Evolutionary conservation across 2,797 vertebrate species (phyloP).

Genomic region (Pelobates cultripes): DNA sequence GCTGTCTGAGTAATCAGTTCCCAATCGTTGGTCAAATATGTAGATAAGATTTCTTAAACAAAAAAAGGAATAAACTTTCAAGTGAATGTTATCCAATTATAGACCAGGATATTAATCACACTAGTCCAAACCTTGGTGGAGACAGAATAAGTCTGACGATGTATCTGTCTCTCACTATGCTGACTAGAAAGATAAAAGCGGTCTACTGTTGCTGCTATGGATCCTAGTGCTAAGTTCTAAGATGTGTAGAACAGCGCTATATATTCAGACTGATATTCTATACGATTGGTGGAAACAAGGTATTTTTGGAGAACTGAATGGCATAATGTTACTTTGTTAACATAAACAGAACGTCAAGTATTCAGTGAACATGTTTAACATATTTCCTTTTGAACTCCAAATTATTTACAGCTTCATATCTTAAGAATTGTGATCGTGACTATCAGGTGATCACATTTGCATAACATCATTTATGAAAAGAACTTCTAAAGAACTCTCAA

Average conservation of each 20-base stretch:
- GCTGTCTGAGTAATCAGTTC: too few relatives aligned
- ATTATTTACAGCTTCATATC: conserved; percentile 37
- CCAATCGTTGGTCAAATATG: too few relatives aligned
- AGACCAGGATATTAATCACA: too few relatives aligned
- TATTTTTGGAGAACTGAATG: conserved; percentile 8
- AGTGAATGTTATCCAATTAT: too few relatives aligned
- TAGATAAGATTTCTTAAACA: too few relatives aligned
- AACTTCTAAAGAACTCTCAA: conserved; percentile 13
- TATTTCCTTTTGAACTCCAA: conserved; percentile 38
- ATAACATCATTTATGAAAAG: conserved; percentile 46
- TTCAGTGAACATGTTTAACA: conserved; percentile 26
- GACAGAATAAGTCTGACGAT: too few relatives aligned
- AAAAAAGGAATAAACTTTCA: too few relatives aligned
- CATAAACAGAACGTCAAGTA: conserved; percentile 24
- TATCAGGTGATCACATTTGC: conserved; percentile 44
- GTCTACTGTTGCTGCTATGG: too few relatives aligned
- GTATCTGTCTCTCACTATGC: too few relatives aligned
- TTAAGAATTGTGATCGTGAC: conserved; percentile 11
- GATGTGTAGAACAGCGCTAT: neutral
- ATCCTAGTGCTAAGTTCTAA: too few relatives aligned
- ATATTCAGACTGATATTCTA: neutral
- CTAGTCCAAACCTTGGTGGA: too few relatives aligned
- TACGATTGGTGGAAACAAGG: neutral
- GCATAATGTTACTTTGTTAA: conserved; percentile 7
- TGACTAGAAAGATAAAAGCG: too few relatives aligned